These are phyloP conservation scores for Pissodes strobi DNA, from an alignment of 1,140 invertebrate genomes.

Conservation along the genomic window DNA sequence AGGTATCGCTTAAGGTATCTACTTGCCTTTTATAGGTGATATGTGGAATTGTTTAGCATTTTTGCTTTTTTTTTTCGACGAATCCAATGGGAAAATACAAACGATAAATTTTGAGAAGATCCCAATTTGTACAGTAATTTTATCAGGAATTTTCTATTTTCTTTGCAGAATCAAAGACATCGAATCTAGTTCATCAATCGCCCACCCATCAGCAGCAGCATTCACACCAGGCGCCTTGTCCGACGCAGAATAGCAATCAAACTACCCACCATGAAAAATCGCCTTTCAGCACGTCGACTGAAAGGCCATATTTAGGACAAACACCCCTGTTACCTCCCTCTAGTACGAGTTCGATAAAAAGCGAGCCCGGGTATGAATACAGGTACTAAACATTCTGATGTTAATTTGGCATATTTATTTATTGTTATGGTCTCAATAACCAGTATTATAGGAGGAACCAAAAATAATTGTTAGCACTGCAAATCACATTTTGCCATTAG, in stretches of 20 bases:
- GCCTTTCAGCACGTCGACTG: slow-evolving; percentile 31
- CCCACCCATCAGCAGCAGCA: slow-evolving; percentile 38
- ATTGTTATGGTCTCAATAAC: not conserved
- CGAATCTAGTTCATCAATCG: slow-evolving; percentile 45
- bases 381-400: slow-evolving; percentile 13
- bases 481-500: no score
- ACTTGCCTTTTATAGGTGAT: no score
- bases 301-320: slow-evolving; percentile 58
- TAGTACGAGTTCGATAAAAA: slow-evolving; percentile 48
- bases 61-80: no score
- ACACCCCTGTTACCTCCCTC: slow-evolving; percentile 58
- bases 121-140: no score
- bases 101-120: no score
- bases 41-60: no score
- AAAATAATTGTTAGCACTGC: no score
- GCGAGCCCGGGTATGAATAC: slow-evolving; percentile 54
- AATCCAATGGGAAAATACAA: no score
- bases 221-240: slow-evolving; percentile 31
- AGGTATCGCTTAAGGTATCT: no score
- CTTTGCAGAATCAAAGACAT: slow-evolving; percentile 51
- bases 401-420: no score
- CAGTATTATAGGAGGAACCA: not conserved
- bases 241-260: slow-evolving; percentile 26
- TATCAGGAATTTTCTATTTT: no score
- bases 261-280: slow-evolving; percentile 43